A percentile compares a stretch with the other conserved stretches of the same genome.
Evolutionary conservation across 2,888 invertebrate species (phyloP).

Genomic region (Pardosa pseudoannulata): DNA sequence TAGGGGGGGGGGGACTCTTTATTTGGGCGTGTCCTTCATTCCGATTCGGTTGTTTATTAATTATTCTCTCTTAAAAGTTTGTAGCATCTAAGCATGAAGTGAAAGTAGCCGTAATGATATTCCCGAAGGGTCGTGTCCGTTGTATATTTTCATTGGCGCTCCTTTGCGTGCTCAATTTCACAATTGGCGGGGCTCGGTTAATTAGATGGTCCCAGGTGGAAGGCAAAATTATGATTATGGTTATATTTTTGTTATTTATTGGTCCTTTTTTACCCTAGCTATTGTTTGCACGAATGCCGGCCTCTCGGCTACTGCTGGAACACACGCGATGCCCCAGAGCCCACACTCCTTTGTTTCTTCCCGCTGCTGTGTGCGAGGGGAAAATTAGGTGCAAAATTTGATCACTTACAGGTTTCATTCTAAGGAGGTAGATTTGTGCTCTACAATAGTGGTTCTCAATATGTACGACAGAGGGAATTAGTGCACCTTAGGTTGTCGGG

Average conservation of each 20-base stretch:
- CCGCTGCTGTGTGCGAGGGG: too few relatives aligned
- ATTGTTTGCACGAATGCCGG: constrained; percentile 21
- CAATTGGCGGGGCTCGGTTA: constrained; percentile 15
- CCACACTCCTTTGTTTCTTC: too few relatives aligned
- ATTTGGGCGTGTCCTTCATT: neutral
- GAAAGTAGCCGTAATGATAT: neutral
- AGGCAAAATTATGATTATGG: neutral
- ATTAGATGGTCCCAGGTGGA: constrained; percentile 22
- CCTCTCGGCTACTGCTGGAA: neutral
- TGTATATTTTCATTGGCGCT: constrained; percentile 18
- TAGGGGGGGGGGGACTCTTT: neutral
- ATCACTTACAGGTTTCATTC: too few relatives aligned
- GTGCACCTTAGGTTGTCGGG: too few relatives aligned
- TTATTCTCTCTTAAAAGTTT: neutral
- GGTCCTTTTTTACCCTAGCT: neutral
- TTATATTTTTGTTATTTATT: constrained; percentile 9
- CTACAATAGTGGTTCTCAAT: too few relatives aligned
- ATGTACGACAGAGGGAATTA: too few relatives aligned
- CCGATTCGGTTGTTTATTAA: neutral
- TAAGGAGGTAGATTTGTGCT: too few relatives aligned
- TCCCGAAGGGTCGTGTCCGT: neutral
- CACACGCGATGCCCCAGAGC: neutral
- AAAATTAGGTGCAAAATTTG: too few relatives aligned
- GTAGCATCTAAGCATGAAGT: neutral
- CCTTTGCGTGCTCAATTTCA: neutral